Conservation (phyloP, 2,888 invertebrate genomes). For the Eustalomyia histrio region DNA sequence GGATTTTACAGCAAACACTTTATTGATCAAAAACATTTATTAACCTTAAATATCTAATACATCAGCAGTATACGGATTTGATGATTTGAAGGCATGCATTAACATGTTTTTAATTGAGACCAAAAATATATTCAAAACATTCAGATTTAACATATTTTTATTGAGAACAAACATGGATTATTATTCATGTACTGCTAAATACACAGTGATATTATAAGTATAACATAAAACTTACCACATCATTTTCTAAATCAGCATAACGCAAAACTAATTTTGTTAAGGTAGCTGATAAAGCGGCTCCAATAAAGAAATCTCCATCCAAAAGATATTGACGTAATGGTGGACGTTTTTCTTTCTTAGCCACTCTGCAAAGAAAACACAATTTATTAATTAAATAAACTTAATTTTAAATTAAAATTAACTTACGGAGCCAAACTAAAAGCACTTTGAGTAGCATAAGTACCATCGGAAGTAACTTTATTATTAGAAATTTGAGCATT, state of each 20-base stretch:
- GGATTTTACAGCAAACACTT: no score
- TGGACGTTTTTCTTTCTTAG: constrained; percentile 86
- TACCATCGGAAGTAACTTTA: constrained; percentile 97
- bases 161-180: constrained; percentile 25
- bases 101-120: background rate
- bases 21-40: no score
- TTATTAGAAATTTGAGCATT: constrained; percentile 69
- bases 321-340: constrained; percentile 92
- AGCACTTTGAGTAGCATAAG: constrained; percentile 98
- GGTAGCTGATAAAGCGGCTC: constrained; percentile 93
- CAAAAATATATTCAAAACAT: background rate
- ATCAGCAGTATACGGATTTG: background rate
- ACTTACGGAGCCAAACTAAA: constrained; percentile 90
- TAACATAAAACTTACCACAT: constrained; percentile 70
- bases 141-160: background rate
- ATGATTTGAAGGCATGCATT: background rate
- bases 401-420: constrained; percentile 1
- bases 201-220: constrained; percentile 56
- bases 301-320: constrained; percentile 97
- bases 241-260: constrained; percentile 81
- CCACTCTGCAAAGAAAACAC: constrained; percentile 76
- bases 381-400: constrained; percentile 5
- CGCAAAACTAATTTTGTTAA: constrained; percentile 93
- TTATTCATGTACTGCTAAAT: background rate
- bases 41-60: no score